Percentiles rank a stretch among this genome's conserved stretches.
These are phyloP conservation scores for Girardia tigrina DNA, from an alignment of 2,888 invertebrate genomes.

Conservation along the genomic window DNA sequence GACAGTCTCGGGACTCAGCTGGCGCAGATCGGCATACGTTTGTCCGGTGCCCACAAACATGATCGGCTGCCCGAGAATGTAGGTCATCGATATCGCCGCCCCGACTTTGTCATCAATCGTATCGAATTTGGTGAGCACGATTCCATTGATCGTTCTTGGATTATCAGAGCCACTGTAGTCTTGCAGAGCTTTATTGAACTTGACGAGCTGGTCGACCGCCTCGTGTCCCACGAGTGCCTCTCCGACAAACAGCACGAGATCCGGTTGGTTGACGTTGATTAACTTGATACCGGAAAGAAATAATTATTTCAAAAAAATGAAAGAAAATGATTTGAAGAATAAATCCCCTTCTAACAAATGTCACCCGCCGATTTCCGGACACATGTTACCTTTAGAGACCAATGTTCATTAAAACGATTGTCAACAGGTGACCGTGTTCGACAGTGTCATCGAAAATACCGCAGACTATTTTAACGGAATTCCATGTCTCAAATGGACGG, in stretches of 20 bases:
- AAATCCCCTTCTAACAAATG: too few relatives aligned
- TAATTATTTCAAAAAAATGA: background rate
- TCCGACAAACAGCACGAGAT: slow-evolving; percentile 94
- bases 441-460: too few relatives aligned
- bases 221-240: slow-evolving; percentile 99
- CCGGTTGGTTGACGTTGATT: slow-evolving; percentile 90
- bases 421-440: too few relatives aligned
- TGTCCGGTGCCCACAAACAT: slow-evolving; percentile 98
- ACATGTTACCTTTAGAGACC: too few relatives aligned
- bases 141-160: slow-evolving; percentile 82
- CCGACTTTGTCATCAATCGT: slow-evolving; percentile 99
- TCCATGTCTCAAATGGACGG: too few relatives aligned
- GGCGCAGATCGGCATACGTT: slow-evolving; percentile 91
- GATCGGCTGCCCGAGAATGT: slow-evolving; percentile 96
- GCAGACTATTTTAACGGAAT: too few relatives aligned
- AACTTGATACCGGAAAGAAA: slow-evolving; percentile 53
- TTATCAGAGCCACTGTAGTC: slow-evolving; percentile 60
- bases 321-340: too few relatives aligned
- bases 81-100: slow-evolving; percentile 98
- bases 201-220: slow-evolving; percentile 93
- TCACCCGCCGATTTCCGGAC: too few relatives aligned
- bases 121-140: slow-evolving; percentile 96
- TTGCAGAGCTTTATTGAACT: slow-evolving; percentile 92
- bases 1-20: slow-evolving; percentile 84
- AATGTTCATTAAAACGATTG: too few relatives aligned